Base-by-base conservation (phyloP, 2,888 invertebrate genomes). In the Amblyjoppa fuscipennis region DNA sequence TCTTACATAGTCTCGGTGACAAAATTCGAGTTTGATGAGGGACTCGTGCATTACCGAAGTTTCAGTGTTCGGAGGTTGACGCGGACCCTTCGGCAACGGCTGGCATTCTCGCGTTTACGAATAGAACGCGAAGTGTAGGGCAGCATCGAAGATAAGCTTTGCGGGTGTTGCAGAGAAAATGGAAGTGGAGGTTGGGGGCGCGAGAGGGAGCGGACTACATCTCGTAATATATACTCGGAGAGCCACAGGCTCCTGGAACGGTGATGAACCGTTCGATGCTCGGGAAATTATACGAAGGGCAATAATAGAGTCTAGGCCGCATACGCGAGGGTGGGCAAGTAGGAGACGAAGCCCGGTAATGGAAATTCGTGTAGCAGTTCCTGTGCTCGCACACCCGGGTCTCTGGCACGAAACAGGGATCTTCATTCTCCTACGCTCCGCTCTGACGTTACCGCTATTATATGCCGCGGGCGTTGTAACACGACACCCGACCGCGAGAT, bases 351-450 rank as follows among this genome's bases (percentile, higher is more conserved):
- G 75, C 85, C 86, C 87, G 89, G 91, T 90, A 91, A 91, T 90
- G 90, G 90, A 89, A 89, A 91, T 91, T 91, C 89, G 91, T 90
- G 91, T 86, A 85, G 81, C 81, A 85, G 20, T 66, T 45, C 13
- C 38, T 59, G 71, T 68, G 38, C 61, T 70, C 28, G 73, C 38
- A 45, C 64, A 70, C 70, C 56, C 70, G 77, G 77, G 70, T 68
- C 56, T 49, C 74, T 77, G 61, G 70, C 74, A 75, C 83, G 45
- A 59, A 83, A 79, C 75, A 34, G 61, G 51, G 34, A 49, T 6
- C 68, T 56, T 68, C 73, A 71, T 70, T 56, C 71, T 68, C 59
- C 70, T n/a, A 66, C 74, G 41, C 59, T 68, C 11, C 49, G n/a
- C 69, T 56, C 70, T 49, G 28, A 75, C 75, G 41, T 79, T 82